Base-by-base conservation (phyloP, 2,888 invertebrate genomes). In the Drosophila macrospina region DNA sequence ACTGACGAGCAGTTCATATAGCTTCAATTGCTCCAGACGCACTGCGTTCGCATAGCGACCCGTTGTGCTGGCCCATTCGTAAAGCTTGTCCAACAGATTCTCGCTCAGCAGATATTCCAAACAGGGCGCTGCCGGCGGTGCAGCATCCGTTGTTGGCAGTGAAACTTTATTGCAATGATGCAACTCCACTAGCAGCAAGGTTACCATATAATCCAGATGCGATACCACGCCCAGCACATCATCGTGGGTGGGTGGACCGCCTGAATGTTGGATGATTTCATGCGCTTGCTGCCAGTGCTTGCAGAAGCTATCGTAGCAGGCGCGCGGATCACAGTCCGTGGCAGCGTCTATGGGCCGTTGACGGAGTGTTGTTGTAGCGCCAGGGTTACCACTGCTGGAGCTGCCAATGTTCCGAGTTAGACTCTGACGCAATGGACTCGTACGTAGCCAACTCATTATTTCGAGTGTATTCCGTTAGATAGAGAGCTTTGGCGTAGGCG, bases 211-310 rank as follows among this genome's bases (percentile, higher is more conserved):
- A 90, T 98, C 98, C 86, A 98, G 93, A 89, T 98, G 97, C 90
- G 97, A 98, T 15, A 98, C 96, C 50, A 98, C 98, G 24, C 96
- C 96, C 41, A 97, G 94, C 1, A 98, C 96, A 92, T 98, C 98
- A 91, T 98, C 98, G 88, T 96, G 96, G 69, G 92, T 93, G 34
- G 95, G 94, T 80, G 93, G 93, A 93, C 94, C 83, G 65, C 95
- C 94, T 41, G 95, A 95, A 80, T 95, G 94, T 75, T 94, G 93
- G 82, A 98, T 97, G 65, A 98, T 97, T 78, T 97, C 97, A 86
- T 95, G 93, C 1, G 96, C 97, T 91, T 98, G 98, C 89, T 97
- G 96, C 98, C 98, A 98, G 91, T 98, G 98, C 91, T 97, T 97
- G 91, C 96, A 96, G 93, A 98, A 98, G 88, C 98, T 98, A 91